Evolutionary conservation across 1,140 invertebrate genomes (phyloP).

Genomic region (Orchestia grillus): DNA sequence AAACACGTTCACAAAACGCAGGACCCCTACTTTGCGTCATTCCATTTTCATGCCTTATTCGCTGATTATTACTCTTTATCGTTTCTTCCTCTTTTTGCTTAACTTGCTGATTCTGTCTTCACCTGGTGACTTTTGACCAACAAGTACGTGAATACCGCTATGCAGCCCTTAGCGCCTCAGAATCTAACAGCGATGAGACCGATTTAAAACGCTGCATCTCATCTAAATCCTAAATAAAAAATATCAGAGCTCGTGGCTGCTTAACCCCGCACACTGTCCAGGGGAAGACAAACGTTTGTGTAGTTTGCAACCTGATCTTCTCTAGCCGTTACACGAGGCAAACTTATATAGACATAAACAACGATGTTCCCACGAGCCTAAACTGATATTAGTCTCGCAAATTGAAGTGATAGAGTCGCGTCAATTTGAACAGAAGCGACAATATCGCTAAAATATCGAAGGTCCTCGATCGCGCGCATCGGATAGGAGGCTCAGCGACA

Average conservation of each 20-base stretch:
- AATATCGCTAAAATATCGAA: neutral
- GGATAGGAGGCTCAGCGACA: neutral
- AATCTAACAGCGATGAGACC: no score
- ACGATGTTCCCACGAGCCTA: neutral
- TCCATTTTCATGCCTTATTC: no score
- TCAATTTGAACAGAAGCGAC: neutral
- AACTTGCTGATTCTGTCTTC: no score
- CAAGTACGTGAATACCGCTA: no score
- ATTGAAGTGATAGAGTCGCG: neutral
- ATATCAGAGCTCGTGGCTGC: neutral
- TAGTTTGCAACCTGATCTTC: neutral
- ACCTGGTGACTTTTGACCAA: no score
- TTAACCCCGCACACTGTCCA: neutral
- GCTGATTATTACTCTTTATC: no score
- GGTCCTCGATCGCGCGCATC: neutral
- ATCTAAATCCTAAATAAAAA: neutral
- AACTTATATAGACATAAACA: neutral
- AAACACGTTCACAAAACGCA: no score
- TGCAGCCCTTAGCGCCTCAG: no score
- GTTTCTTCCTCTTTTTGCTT: no score
- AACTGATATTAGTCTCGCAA: neutral
- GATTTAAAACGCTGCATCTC: neutral
- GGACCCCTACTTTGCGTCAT: no score
- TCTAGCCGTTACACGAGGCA: neutral
- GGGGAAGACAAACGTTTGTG: neutral